Conservation (phyloP, 2,888 invertebrate genomes). For the Dicycla oo region DNA sequence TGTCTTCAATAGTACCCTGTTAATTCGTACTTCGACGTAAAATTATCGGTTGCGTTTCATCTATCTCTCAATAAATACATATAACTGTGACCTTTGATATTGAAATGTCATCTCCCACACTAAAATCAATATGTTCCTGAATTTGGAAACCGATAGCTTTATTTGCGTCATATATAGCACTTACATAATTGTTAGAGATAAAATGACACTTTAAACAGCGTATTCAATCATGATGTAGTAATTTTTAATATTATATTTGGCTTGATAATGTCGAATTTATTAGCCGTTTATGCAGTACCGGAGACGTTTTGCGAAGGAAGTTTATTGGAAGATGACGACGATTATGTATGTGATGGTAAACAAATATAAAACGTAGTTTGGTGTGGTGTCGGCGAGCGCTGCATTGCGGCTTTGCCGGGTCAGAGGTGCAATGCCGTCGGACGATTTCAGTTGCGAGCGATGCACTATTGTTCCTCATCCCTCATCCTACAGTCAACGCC, state of each 20-base stretch:
- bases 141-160: constrained; percentile 68
- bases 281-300: constrained; percentile 45
- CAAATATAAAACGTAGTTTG: constrained; percentile 73
- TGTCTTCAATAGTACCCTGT: constrained; percentile 46
- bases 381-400: constrained; percentile 82
- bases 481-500: constrained; percentile 32
- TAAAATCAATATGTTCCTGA: constrained; percentile 73
- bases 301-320: constrained; percentile 62
- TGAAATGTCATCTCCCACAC: constrained; percentile 74
- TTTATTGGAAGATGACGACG: constrained; percentile 70
- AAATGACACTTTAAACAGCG: constrained; percentile 34
- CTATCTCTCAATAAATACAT: constrained; percentile 32
- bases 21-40: constrained; percentile 34
- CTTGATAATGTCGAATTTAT: constrained; percentile 44
- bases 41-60: constrained; percentile 36
- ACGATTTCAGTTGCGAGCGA: constrained; percentile 72
- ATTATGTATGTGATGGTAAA: constrained; percentile 79
- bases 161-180: constrained; percentile 43
- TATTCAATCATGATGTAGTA: constrained; percentile 37
- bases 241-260: constrained; percentile 39
- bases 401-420: constrained; percentile 84
- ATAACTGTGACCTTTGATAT: constrained; percentile 71
- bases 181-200: constrained; percentile 48
- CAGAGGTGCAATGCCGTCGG: constrained; percentile 82
- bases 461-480: constrained; percentile 66